Evolutionary conservation across 2,113 vertebrate species (phyloP), one percentile per base, ranked within the genome.

Genomic region (Eudorcas thomsonii): DNA sequence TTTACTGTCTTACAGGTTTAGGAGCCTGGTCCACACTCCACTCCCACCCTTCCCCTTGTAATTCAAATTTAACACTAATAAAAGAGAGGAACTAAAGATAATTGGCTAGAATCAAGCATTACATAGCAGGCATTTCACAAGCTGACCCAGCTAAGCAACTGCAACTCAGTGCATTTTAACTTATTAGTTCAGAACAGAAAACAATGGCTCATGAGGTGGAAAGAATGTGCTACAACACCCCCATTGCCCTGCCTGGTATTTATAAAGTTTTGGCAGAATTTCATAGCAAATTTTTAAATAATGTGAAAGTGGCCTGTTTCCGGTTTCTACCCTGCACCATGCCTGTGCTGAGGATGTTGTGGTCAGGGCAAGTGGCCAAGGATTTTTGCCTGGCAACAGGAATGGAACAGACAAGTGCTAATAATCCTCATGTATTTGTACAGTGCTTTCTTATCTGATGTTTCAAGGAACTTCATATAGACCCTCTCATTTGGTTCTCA

Each of bases 31-130:
- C 71, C 52, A 43, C 36, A 33, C 93, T 96, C 71, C 78, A 92
- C 97, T 97, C 94, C 95, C 96, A 96, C 89, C 94, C 94, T 97
- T 95, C 71, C 96, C 93, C 97, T 97, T 97, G 88, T 98, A 97
- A 98, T 98, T 98, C 97, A 96, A 94, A 98, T 98, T 98, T 98
- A 98, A 98, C 98, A 98, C 96, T 98, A 96, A 98, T 98, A 98
- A 98, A 98, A 93, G 91, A 97, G 93, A 95, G 96, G 98, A 98
- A 98, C 97, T 98, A 97, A 93, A 98, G 97, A 98, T 98, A 98
- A 98, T 98, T 98, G 97, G 93, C 97, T 96, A 88, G 96, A 97
- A 97, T 97, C 96, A 96, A 98, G 94, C 97, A 98, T 98, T 97
- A 92, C 95, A 97, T 93, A 97, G 80, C 96, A 97, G 96, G 93